Percentiles rank a stretch among this genome's conserved stretches.
Evolutionary conservation across 2,797 vertebrate species (phyloP).

Genomic region (Bradypodion pumilum): DNA sequence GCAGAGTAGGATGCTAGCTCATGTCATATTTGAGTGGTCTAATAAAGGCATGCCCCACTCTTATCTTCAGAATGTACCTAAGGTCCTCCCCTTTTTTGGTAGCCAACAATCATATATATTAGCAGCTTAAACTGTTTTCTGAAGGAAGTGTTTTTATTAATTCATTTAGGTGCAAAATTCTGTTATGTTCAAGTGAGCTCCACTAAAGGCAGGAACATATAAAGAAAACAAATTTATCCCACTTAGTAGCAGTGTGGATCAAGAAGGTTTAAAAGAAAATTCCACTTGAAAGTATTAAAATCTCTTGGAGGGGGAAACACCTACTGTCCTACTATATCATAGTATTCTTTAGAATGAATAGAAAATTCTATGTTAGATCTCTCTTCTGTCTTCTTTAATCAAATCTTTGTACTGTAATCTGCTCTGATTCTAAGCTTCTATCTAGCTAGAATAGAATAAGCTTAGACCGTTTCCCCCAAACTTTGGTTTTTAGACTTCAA

Average conservation of each 20-base stretch:
- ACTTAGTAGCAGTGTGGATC: slow-evolving; percentile 47
- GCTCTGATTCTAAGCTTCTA: slow-evolving; percentile 54
- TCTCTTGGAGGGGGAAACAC: slow-evolving; percentile 47
- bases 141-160: slow-evolving; percentile 32
- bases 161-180: slow-evolving; percentile 24
- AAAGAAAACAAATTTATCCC: slow-evolving; percentile 51
- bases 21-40: no score
- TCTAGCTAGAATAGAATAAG: slow-evolving; percentile 68
- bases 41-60: no score
- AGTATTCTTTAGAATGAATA: slow-evolving; percentile 55
- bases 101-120: neutral
- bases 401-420: slow-evolving; percentile 68
- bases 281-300: slow-evolving; percentile 58
- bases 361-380: slow-evolving; percentile 58
- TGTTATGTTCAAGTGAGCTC: slow-evolving; percentile 36
- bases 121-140: neutral
- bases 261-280: slow-evolving; percentile 58
- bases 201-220: slow-evolving; percentile 37
- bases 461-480: no score
- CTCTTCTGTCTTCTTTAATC: slow-evolving; percentile 43
- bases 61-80: no score
- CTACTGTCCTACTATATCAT: slow-evolving; percentile 45
- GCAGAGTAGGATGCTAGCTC: no score
- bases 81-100: no score
- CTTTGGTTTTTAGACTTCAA: no score